Evolutionary conservation across 2,888 invertebrate genomes (phyloP).

Genomic region (Drosophila seclusa): DNA sequence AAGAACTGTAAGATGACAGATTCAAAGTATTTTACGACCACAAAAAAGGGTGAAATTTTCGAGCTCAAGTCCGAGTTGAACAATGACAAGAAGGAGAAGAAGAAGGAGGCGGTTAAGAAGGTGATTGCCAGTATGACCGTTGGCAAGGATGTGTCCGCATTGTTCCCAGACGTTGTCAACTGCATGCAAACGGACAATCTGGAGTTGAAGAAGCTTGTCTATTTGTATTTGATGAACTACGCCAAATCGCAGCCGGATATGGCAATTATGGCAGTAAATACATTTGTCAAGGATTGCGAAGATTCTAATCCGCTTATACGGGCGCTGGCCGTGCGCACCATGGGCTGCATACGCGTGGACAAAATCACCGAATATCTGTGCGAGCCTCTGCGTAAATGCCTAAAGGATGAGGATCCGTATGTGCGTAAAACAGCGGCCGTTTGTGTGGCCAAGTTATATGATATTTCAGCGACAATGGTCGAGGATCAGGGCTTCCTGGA

Average conservation of each 20-base stretch:
- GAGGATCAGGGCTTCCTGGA: conserved; percentile 96
- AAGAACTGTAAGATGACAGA: conserved; percentile 92
- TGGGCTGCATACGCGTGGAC: conserved; percentile 99
- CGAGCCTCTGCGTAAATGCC: conserved; percentile 97
- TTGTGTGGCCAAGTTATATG: conserved; percentile 99
- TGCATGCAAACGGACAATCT: conserved; percentile 99
- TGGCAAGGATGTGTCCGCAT: conserved; percentile 99
- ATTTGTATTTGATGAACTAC: conserved; percentile 99
- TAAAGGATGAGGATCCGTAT: conserved; percentile 98
- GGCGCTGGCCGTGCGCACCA: conserved; percentile 98
- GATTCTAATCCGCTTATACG: conserved; percentile 99
- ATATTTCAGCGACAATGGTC: conserved; percentile 93
- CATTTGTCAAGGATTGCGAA: conserved; percentile 99
- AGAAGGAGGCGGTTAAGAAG: conserved; percentile 99
- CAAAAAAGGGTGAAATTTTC: conserved; percentile 99
- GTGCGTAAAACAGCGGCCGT: conserved; percentile 99
- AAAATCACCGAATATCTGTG: conserved; percentile 99
- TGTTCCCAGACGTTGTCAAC: conserved; percentile 99
- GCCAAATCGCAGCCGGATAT: conserved; percentile 99
- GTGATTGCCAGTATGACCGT: conserved; percentile 99
- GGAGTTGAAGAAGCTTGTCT: conserved; percentile 99
- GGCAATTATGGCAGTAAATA: conserved; percentile 99
- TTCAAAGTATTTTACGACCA: conserved; percentile 99
- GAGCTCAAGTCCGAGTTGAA: conserved; percentile 99
- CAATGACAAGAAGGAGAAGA: conserved; percentile 99